Evolutionary conservation across 1,140 invertebrate genomes (phyloP), one percentile per base, ranked within the genome.

Genomic region (Cyclina sinensis): DNA sequence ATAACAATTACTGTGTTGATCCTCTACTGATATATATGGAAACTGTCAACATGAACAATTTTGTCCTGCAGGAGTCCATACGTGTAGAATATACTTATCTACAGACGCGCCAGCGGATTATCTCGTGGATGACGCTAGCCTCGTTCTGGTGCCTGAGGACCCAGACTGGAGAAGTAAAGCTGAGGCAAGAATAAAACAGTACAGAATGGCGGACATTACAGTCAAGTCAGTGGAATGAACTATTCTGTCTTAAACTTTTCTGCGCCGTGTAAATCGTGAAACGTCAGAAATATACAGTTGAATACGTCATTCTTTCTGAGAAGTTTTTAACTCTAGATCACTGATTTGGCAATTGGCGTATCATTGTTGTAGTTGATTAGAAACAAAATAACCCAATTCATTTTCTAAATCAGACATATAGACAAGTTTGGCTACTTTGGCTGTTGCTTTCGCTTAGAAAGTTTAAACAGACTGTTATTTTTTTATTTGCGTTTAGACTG

Each of bases 201-300:
- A 79, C 43, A 88, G 91, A 21, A 91, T 89, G 74, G 89, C 79
- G 11, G 46, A 88, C 14, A 51, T 91, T 14, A 85, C 57, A 21
- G 39, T 91, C 14, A 89, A 46, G 91, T 90, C 46, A 37, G 86
- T 73, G n/a, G n/a, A n/a, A n/a, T n/a, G n/a, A n/a, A n/a, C n/a
- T 12, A 12, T 9, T 59, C n/a, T 59, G 7, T 59, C 5, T 7
- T 21, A 59, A 9, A 11, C 7, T 5, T 12, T 59, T 21, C 27
- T 12, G 5, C 9, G 57, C 57, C 21, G n/a, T 59, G 21, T 5
- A 59, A 9, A 11, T 9, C 7, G 5, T 59, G 7, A n/a, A 18
- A 59, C 21, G 57, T 59, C 7, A 59, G 7, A 21, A 59, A 9
- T 12, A 5, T 12, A 59, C 57, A 11, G 57, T n/a, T 7, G 21